A percentile compares a stretch with the other conserved stretches of the same genome.
Evolutionary conservation across 2,888 invertebrate species (phyloP).

Genomic region (Patella caerulea): DNA sequence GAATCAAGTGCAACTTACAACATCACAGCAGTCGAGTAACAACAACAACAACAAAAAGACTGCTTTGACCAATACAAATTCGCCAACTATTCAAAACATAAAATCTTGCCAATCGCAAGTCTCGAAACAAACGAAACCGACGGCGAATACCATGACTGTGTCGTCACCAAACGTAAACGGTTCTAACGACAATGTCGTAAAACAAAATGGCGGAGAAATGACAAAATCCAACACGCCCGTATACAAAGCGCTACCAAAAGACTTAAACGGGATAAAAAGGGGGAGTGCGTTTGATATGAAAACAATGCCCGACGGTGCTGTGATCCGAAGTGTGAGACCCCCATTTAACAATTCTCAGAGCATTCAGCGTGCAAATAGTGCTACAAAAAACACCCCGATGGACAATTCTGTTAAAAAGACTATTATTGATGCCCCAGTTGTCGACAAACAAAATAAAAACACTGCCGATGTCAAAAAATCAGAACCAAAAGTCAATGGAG

Average conservation of each 20-base stretch:
- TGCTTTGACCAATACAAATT: not conserved
- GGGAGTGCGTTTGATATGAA: not conserved
- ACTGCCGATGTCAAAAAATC: not conserved
- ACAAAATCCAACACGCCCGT: not conserved
- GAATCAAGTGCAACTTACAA: not conserved
- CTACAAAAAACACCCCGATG: not conserved
- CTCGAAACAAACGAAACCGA: not conserved
- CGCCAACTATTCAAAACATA: not conserved
- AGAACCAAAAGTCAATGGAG: not conserved
- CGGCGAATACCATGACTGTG: not conserved
- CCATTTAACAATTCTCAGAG: not conserved
- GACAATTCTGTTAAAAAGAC: not conserved
- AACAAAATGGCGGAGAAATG: not conserved
- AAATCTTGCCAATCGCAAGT: not conserved
- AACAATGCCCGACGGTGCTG: not conserved
- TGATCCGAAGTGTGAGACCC: not conserved
- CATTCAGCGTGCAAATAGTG: not conserved
- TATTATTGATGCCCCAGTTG: not conserved
- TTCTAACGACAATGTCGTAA: not conserved
- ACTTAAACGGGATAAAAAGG: not conserved
- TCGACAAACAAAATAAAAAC: not conserved
- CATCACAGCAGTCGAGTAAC: not conserved
- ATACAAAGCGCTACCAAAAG: not conserved
- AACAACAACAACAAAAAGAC: not conserved
- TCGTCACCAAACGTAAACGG: too few relatives aligned